Base-by-base conservation (phyloP, 2,888 invertebrate species). In the Meteorus cinctellus region DNA sequence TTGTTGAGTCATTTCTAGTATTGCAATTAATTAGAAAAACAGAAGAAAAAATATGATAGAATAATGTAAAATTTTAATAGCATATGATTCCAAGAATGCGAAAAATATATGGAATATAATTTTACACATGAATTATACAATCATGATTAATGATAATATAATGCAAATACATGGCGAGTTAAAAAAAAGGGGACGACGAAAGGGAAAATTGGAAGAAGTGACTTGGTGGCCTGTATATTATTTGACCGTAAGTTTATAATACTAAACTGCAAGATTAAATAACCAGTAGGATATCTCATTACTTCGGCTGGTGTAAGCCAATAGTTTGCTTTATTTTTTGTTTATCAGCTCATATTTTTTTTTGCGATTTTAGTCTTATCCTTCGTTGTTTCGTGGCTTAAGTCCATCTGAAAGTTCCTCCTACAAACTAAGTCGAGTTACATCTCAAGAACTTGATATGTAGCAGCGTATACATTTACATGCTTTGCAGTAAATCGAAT, bases 181-280 rank as follows among this genome's bases (percentile, higher is more conserved):
- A 19, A 36, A 24, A 14, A 34, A 10, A 12, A 51, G 36, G 29
- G 29, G 14, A 19, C 8, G 19, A n/a, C 31, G 19, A 2, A 24
- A 16, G 24, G n/a, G 41, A 66, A 51, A 45, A 68, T 24, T 51
- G 24, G 12, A 51, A 51, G 6, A 6, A 59, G 14, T 70, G 12
- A 19, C 68, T 68, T 45, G 48, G 45, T 51, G 34, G 51, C 51
- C n/a, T 59, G 19, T 55, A 45, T 66, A 70, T 70, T 34, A 51
- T 48, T 68, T 31, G 29, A 70, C 69, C 69, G 36, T 29, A 70
- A 70, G 59, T 27, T 8, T 59, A 6, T 10, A 6, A 41, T 62
- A 74, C 45, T 62, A 69, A 74, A 69, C 60, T 4, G 65, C 19
- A 72, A 65, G 51, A 72, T 72, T 51, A 27, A 51, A 65, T 72